Evolutionary conservation across 2,888 invertebrate genomes (phyloP).

Genomic region (Ormyrus nitidulus): DNA sequence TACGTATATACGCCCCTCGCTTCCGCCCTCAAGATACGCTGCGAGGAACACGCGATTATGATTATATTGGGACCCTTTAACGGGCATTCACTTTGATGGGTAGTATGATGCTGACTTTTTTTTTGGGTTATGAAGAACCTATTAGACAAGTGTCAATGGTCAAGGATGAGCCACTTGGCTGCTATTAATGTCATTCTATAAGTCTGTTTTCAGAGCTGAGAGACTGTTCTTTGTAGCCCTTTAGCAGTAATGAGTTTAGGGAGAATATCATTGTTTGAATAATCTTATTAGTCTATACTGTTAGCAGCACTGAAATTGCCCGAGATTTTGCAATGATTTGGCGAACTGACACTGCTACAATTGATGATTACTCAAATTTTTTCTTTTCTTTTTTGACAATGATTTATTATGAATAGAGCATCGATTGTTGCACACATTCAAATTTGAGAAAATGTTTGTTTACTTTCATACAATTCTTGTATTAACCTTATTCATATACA

Average conservation of each 20-base stretch:
- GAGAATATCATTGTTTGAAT: background rate
- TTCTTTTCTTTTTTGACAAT: conserved; percentile 22
- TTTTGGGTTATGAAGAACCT: background rate
- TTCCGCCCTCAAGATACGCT: conserved; percentile 59
- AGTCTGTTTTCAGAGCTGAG: conserved; percentile 15
- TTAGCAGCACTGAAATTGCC: conserved; percentile 4
- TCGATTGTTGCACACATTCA: too few relatives aligned
- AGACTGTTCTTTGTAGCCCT: conserved; percentile 1
- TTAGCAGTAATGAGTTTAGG: background rate
- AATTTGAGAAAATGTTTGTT: too few relatives aligned
- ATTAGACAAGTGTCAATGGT: conserved; percentile 32
- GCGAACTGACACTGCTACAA: conserved; percentile 3
- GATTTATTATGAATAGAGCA: background rate
- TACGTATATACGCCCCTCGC: conserved; percentile 65
- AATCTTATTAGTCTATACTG: background rate
- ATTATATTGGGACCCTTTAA: conserved; percentile 5
- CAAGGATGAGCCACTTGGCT: conserved; percentile 26
- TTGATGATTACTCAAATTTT: background rate
- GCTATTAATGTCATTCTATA: conserved; percentile 8
- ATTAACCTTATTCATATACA: too few relatives aligned
- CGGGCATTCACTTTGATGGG: background rate
- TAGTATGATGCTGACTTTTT: background rate
- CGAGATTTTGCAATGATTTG: conserved; percentile 47
- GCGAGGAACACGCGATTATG: conserved; percentile 2
- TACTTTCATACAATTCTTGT: too few relatives aligned